phyloP scores from a whole-genome alignment of 2,113 vertebrate genomes.

The Canis aureus region DNA sequence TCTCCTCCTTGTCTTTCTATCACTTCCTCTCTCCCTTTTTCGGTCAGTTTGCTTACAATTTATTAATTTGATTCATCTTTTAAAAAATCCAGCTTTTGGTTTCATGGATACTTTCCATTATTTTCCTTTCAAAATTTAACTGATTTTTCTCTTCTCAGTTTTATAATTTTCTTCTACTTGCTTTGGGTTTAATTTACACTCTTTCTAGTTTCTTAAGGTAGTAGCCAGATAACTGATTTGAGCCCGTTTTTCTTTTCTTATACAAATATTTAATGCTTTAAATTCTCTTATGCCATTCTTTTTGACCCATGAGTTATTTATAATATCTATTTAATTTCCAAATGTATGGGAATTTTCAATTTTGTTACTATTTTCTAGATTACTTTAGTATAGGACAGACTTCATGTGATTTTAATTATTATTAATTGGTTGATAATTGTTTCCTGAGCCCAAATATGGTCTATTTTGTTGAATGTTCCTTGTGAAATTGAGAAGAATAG shows the following conservation, averaged over 20 bases:
- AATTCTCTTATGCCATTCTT: background rate
- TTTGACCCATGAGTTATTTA: background rate
- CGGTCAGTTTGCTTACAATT: background rate
- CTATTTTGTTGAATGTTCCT: background rate
- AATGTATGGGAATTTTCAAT: background rate
- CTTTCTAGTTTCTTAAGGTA: background rate
- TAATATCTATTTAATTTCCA: background rate
- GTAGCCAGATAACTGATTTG: background rate
- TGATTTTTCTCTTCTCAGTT: background rate
- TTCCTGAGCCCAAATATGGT: background rate
- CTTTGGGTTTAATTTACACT: background rate
- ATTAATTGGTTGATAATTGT: background rate
- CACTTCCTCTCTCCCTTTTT: background rate
- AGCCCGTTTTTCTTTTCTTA: background rate
- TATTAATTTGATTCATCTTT: background rate
- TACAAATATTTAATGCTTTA: background rate
- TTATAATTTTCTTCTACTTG: background rate
- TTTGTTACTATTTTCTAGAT: background rate
- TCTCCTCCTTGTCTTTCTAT: background rate
- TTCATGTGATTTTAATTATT: background rate
- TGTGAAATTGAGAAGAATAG: background rate
- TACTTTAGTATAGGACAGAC: background rate
- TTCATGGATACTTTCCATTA: background rate
- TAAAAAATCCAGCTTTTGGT: background rate
- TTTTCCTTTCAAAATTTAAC: background rate